Conservation (phyloP, 2,113 vertebrate species). For the Gila orcuttii region DNA sequence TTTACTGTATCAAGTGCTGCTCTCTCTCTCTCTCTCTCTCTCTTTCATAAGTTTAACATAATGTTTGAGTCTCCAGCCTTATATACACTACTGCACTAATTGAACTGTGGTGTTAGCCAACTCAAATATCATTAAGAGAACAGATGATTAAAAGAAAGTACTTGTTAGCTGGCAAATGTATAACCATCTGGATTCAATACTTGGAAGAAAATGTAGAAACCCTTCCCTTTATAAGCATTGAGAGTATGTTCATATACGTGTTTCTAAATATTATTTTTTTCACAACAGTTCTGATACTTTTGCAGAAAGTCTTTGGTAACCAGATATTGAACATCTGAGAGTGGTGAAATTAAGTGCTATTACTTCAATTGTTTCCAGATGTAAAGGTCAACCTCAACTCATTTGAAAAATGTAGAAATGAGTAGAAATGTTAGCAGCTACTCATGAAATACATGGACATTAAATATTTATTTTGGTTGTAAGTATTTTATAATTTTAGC, state of each 20-base stretch:
- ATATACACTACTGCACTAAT: slow-evolving; percentile 18
- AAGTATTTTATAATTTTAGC: neutral
- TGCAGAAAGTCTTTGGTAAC: neutral
- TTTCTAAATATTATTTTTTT: neutral
- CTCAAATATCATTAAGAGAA: slow-evolving; percentile 41
- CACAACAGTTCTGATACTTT: neutral
- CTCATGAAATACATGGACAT: neutral
- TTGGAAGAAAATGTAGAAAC: slow-evolving; percentile 2
- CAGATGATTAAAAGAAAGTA: slow-evolving; percentile 48
- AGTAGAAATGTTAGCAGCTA: neutral
- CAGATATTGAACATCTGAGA: neutral
- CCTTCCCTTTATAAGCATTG: neutral
- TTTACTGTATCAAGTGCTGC: slow-evolving; percentile 9
- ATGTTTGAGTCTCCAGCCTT: neutral
- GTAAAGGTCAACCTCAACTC: neutral
- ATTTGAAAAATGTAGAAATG: neutral
- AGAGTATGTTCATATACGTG: neutral
- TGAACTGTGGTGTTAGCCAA: slow-evolving; percentile 36
- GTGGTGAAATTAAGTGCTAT: neutral
- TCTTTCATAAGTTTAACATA: neutral
- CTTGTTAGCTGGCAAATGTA: slow-evolving; percentile 26
- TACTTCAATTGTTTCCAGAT: neutral
- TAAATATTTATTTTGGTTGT: neutral
- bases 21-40: too few relatives aligned
- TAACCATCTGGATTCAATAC: slow-evolving; percentile 31